Evolutionary conservation across 1,140 invertebrate genomes (phyloP).

Genomic region (Bemisia tabaci): DNA sequence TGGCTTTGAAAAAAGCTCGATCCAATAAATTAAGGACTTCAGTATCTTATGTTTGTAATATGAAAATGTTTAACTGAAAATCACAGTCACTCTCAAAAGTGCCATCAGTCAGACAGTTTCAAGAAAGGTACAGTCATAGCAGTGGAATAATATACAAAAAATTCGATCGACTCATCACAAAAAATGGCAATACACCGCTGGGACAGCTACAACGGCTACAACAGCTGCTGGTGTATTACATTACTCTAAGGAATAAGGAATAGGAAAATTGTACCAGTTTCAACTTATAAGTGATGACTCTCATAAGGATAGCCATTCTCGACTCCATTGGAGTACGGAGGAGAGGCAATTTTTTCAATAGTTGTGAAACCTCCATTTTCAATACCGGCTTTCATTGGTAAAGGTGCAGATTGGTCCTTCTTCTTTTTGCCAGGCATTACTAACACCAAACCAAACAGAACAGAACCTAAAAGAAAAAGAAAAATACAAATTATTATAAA

Average conservation of each 20-base stretch:
- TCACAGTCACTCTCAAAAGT: too few relatives aligned
- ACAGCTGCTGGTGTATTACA: too few relatives aligned
- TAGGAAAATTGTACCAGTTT: background rate
- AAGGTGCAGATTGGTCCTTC: conserved; percentile 6
- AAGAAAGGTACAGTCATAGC: too few relatives aligned
- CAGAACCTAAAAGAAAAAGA: conserved; percentile 17
- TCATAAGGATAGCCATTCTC: background rate
- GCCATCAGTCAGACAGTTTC: too few relatives aligned
- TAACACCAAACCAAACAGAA: conserved; percentile 21
- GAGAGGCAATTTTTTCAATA: conserved; percentile 14
- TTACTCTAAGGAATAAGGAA: background rate
- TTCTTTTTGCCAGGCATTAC: conserved; percentile 9
- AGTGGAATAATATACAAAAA: too few relatives aligned
- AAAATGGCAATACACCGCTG: too few relatives aligned
- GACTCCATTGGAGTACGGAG: background rate
- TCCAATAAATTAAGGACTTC: too few relatives aligned
- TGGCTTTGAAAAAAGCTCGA: too few relatives aligned
- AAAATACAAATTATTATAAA: background rate
- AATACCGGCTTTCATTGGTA: conserved; percentile 14
- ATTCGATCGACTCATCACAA: too few relatives aligned
- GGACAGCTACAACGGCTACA: background rate
- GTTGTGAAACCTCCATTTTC: conserved; percentile 21
- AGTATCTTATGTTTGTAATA: too few relatives aligned
- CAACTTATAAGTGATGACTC: background rate
- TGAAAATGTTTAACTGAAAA: too few relatives aligned